A percentile compares a stretch with the other conserved stretches of the same genome.
Conservation (phyloP, 2,888 invertebrate genomes). For the Dicycla oo region DNA sequence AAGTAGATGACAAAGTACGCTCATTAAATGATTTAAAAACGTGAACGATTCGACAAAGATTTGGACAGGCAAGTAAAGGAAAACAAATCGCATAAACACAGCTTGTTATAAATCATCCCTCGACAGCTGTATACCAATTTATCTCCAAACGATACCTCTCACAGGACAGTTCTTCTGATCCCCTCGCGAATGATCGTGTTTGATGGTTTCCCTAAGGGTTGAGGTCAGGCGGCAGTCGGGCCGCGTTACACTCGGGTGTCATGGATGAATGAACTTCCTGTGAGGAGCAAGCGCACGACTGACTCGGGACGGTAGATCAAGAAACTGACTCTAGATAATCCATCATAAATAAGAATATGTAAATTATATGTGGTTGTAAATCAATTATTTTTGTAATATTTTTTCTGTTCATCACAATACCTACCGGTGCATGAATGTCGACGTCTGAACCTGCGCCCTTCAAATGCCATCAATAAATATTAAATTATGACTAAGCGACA, state of each 20-base stretch:
- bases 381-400: background rate
- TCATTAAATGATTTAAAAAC: background rate
- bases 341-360: slow-evolving; percentile 8
- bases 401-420: background rate
- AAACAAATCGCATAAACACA: slow-evolving; percentile 29
- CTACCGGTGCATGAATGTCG: background rate
- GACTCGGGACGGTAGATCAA: slow-evolving; percentile 14
- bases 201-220: slow-evolving; percentile 49
- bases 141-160: slow-evolving; percentile 44
- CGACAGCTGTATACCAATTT: slow-evolving; percentile 50
- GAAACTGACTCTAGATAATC: slow-evolving; percentile 5
- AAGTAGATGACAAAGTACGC: background rate
- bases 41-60: background rate
- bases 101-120: slow-evolving; percentile 47
- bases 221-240: slow-evolving; percentile 38
- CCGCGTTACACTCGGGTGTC: slow-evolving; percentile 23
- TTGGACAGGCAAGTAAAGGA: background rate
- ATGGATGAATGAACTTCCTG: slow-evolving; percentile 42
- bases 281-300: slow-evolving; percentile 37
- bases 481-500: slow-evolving; percentile 3
- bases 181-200: slow-evolving; percentile 40
- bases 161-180: slow-evolving; percentile 41
- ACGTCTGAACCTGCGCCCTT: background rate
- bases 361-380: background rate
- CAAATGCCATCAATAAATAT: slow-evolving; percentile 5